Evolutionary conservation across 2,797 vertebrate genomes (phyloP).

Genomic region (Delichon dasypus): DNA sequence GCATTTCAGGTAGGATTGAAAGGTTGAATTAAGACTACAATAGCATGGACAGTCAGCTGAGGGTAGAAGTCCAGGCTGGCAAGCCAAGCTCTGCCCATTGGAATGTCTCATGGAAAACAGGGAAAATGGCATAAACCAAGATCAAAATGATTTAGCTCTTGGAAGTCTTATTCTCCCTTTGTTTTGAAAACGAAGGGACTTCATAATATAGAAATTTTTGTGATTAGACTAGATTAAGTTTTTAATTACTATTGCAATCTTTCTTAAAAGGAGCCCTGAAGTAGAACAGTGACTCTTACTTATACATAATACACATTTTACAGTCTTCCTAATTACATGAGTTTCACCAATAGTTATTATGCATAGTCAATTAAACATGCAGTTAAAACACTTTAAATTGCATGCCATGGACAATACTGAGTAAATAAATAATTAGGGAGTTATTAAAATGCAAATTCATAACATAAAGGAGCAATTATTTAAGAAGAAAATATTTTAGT

Average conservation of each 20-base stretch:
- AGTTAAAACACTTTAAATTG: slow-evolving; percentile 43
- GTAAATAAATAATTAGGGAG: slow-evolving; percentile 61
- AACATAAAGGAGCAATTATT: neutral
- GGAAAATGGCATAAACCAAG: neutral
- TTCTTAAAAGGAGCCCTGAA: neutral
- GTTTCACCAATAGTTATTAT: slow-evolving; percentile 40
- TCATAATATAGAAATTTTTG: neutral
- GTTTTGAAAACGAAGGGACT: neutral
- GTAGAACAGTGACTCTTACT: slow-evolving; percentile 1
- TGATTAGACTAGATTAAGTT: neutral
- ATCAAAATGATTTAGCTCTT: neutral
- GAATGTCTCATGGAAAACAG: neutral
- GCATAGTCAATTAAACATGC: slow-evolving; percentile 38
- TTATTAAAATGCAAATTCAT: slow-evolving; percentile 60
- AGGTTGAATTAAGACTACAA: neutral
- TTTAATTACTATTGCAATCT: slow-evolving; percentile 33
- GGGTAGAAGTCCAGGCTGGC: neutral
- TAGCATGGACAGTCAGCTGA: neutral
- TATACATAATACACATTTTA: neutral
- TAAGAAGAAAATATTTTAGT: neutral
- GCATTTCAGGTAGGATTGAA: slow-evolving; percentile 20
- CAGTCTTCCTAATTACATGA: slow-evolving; percentile 4
- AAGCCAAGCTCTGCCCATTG: neutral
- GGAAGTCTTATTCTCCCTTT: neutral
- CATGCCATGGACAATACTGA: neutral